Evolutionary conservation across 2,113 vertebrate genomes (phyloP).

Genomic region (Scomber japonicus): DNA sequence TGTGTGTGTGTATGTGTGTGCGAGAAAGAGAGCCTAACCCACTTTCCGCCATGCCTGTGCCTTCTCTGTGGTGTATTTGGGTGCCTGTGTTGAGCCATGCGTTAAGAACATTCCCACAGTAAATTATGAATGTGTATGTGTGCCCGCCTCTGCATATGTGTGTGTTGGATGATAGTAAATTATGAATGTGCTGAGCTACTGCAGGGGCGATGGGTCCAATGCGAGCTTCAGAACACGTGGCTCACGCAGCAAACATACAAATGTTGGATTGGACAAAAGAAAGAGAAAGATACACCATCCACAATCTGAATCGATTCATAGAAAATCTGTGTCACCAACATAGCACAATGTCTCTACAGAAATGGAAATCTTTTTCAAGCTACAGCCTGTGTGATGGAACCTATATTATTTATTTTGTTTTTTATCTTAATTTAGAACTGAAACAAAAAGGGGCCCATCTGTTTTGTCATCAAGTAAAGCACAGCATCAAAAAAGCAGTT

Average conservation of each 20-base stretch:
- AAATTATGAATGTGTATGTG: constrained; percentile 80
- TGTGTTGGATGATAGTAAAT: constrained; percentile 71
- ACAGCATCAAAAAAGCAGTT: not conserved
- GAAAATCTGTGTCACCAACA: not conserved
- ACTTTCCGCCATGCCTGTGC: constrained; percentile 27
- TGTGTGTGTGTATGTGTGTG: not conserved
- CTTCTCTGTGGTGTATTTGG: constrained; percentile 66
- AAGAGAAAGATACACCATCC: not conserved
- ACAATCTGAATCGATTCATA: not conserved
- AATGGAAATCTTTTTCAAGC: not conserved
- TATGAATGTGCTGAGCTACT: constrained; percentile 74
- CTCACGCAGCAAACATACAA: constrained; percentile 8
- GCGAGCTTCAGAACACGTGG: constrained; percentile 46
- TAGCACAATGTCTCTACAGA: too few species aligned
- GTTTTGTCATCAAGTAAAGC: constrained; percentile 3
- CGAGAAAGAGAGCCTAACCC: constrained; percentile 16
- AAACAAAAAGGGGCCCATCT: constrained; percentile 19
- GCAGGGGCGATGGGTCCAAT: constrained; percentile 72
- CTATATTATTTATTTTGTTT: not conserved
- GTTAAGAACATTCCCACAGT: constrained; percentile 83
- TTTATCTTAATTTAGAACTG: constrained; percentile 14
- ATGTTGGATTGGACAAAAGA: constrained; percentile 16
- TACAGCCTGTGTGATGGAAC: not conserved
- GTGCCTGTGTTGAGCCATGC: constrained; percentile 78
- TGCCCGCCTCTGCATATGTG: constrained; percentile 43